Conservation (phyloP, 2,888 invertebrate genomes). For the Myopa testacea region DNA sequence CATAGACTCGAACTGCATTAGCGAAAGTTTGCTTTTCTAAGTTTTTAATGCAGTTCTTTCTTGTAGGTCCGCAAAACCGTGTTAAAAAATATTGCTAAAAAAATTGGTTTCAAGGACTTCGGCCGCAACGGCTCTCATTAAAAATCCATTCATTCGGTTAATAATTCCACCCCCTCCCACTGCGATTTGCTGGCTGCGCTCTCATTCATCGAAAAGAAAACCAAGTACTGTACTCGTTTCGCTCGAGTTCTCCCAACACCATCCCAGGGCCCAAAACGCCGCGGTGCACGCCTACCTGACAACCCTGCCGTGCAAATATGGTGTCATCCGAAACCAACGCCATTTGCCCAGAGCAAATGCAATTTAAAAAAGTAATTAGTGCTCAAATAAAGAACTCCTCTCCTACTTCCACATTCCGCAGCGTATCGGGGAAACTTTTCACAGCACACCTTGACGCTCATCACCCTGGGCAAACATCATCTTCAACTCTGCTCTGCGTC, state of each 20-base stretch:
- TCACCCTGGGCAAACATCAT: background rate
- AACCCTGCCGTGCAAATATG: conserved; percentile 5
- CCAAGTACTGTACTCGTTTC: background rate
- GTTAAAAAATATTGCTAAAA: background rate
- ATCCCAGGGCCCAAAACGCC: no score
- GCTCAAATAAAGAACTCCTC: conserved; percentile 27
- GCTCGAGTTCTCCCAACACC: background rate
- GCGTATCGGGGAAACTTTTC: background rate
- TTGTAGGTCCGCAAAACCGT: background rate
- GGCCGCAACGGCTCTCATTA: conserved; percentile 14
- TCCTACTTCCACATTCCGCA: background rate
- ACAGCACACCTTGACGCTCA: background rate
- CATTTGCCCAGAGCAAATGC: conserved; percentile 33
- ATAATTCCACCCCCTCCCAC: no score
- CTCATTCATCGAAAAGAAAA: background rate
- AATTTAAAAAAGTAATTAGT: conserved; percentile 40
- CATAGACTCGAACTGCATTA: no score
- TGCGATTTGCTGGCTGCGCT: background rate
- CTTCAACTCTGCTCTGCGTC: conserved; percentile 27
- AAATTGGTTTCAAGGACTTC: conserved; percentile 24
- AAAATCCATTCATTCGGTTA: background rate
- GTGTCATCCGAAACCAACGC: conserved; percentile 16
- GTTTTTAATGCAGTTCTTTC: no score
- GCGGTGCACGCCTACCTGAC: background rate
- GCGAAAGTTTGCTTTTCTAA: no score